These are phyloP conservation scores for Spilarctia lutea DNA, from an alignment of 2,888 invertebrate species.

Conservation along the genomic window DNA sequence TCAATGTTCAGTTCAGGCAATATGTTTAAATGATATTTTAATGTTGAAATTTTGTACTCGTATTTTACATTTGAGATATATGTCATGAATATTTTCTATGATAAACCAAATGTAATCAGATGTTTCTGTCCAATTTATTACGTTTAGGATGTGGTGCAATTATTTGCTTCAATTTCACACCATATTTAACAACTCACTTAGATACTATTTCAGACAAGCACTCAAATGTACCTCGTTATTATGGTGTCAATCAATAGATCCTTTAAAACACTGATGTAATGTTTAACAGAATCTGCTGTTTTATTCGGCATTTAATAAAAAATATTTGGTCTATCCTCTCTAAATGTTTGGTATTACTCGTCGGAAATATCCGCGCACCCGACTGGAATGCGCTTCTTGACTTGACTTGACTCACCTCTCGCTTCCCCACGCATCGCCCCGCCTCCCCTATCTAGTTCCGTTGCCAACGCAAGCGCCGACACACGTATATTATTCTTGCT, in stretches of 20 bases:
- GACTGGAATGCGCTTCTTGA: no score
- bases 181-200: background rate
- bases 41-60: background rate
- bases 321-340: background rate
- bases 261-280: no score
- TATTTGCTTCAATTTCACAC: background rate
- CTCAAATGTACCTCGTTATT: no score
- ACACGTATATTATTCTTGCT: no score
- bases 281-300: no score
- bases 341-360: background rate
- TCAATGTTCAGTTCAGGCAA: conserved; percentile 2
- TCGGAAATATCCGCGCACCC: no score
- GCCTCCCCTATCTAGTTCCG: no score
- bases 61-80: background rate
- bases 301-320: background rate
- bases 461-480: no score
- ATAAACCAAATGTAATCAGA: background rate
- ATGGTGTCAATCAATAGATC: no score
- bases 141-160: background rate
- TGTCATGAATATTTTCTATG: background rate
- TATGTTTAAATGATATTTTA: background rate
- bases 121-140: background rate
- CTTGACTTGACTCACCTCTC: no score
- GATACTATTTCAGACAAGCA: no score
- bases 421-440: no score